Base-by-base conservation (phyloP, 2,113 vertebrate genomes). In the Triplophysa siluroides region DNA sequence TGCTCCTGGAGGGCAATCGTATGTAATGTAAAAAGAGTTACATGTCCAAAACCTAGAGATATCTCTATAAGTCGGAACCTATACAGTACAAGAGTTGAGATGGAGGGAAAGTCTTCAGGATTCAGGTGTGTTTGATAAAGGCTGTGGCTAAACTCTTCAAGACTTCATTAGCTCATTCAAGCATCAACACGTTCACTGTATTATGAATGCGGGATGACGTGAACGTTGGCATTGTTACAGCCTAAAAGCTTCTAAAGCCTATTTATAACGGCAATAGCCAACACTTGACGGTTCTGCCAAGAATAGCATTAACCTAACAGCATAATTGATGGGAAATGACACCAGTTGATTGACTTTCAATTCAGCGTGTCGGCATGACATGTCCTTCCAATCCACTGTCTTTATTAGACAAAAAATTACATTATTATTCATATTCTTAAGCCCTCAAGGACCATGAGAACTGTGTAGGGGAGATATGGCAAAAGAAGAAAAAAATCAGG, bases 391-490 rank as follows among this genome's bases (percentile, higher is more conserved):
- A 52, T 65, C 33, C 21, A 68, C 23, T 12, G 19, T 43, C 62
- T 16, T 56, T 69, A 68, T 68, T 63, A 47, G 56, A 79, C 50
- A 76, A 18, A 16, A 62, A 24, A 56, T 60, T 13, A 56, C 64
- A 70, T 58, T 21, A 52, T 24, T 66, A 23, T 8, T 62, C 26
- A 29, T 52, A n/a, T 54, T 66, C 38, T 43, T 24, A 72, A 74
- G 84, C 81, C 79, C 65, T 83, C 41, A 77, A 81, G 83, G 84
- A 86, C 85, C 84, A 47, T 78, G 19, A 18, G 79, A 74, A 61
- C 85, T 43, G 74, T 65, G 78, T 78, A 73, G 81, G 83, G 70
- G 68, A 47, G 62, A 77, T 74, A 78, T 78, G 77, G 72, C 54
- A 62, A 56, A 86, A 62, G 70, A 85, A 78, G 72, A 63, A 8